phyloP scores from a whole-genome alignment of 2,888 invertebrate genomes.

The Drosophila lacicola region DNA sequence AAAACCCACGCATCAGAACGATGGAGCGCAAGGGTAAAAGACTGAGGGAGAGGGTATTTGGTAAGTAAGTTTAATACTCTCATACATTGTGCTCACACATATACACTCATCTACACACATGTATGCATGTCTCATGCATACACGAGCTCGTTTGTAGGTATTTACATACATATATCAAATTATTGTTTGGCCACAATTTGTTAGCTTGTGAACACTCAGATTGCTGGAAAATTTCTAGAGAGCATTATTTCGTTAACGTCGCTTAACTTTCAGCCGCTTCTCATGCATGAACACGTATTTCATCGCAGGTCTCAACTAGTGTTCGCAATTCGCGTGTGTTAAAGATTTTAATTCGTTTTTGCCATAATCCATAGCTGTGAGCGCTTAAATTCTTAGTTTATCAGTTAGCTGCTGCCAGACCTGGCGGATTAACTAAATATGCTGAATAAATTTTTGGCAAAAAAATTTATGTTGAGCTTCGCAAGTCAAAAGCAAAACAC shows the following conservation, averaged over 20 bases:
- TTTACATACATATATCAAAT: conserved; percentile 43
- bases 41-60: not conserved
- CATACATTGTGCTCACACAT: conserved; percentile 20
- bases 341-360: conserved; percentile 21
- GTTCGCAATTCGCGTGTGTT: not conserved
- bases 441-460: conserved; percentile 43
- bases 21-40: not conserved
- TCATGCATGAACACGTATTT: not conserved
- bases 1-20: conserved; percentile 30
- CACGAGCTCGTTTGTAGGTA: conserved; percentile 5
- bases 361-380: not conserved
- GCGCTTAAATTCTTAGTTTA: conserved; percentile 18
- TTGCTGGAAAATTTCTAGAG: conserved; percentile 3
- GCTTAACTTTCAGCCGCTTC: not conserved
- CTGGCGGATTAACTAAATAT: conserved; percentile 45
- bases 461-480: conserved; percentile 10
- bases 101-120: not conserved
- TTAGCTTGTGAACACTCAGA: conserved; percentile 6
- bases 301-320: not conserved
- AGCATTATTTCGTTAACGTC: conserved; percentile 5
- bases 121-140: conserved; percentile 6
- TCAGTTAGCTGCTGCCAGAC: conserved; percentile 9
- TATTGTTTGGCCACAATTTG: conserved; percentile 38
- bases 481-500: conserved; percentile 37
- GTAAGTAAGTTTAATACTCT: conserved; percentile 21